Evolutionary conservation across 2,797 vertebrate genomes (phyloP).

Genomic region (Propithecus deckenii): DNA sequence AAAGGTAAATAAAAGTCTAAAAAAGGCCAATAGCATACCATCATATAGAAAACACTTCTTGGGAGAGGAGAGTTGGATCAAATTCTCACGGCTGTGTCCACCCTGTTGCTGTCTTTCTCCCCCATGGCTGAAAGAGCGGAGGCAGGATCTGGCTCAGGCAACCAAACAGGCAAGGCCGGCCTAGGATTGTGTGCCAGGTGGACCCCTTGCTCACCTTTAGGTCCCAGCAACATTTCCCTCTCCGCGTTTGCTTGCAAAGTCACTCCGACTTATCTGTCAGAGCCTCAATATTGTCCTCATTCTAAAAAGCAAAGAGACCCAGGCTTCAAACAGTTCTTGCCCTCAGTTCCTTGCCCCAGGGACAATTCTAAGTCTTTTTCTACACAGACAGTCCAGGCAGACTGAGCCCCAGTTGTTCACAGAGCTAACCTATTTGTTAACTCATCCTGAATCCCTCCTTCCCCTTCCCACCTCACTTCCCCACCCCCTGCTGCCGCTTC

Average conservation of each 20-base stretch:
- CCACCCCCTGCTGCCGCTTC: background rate
- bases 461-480: background rate
- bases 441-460: background rate
- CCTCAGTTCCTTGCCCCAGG: background rate
- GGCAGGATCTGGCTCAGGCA: background rate
- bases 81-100: background rate
- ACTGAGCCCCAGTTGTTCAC: background rate
- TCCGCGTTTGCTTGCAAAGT: background rate
- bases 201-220: background rate
- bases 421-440: background rate
- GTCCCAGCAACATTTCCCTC: background rate
- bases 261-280: background rate
- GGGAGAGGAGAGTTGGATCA: background rate
- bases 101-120: background rate
- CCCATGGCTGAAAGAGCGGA: background rate
- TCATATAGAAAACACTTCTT: background rate
- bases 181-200: no score
- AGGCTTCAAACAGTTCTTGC: background rate
- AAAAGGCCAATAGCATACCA: background rate
- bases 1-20: background rate
- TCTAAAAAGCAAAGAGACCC: background rate
- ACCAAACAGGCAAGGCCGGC: background rate
- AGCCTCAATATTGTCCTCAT: background rate
- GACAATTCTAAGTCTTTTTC: background rate
- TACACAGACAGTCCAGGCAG: rapidly evolving